Evolutionary conservation across 2,888 invertebrate species (phyloP), one percentile per base, ranked within the genome.

Genomic region (Aelia acuminata): DNA sequence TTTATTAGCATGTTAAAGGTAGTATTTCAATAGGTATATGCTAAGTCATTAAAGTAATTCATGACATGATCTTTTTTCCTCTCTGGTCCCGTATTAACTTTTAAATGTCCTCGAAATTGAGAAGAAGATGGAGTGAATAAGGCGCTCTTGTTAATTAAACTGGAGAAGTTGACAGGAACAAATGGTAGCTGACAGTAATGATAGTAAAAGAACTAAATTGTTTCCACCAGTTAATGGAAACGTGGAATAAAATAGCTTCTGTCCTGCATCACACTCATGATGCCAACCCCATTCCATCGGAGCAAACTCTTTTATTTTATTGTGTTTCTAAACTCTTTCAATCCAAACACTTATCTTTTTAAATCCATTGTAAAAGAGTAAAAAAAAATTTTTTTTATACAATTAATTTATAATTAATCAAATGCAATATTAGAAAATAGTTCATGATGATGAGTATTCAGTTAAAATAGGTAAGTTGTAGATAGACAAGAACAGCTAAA

Each of bases 151-250:
- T 75, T 75, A 75, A 75, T 75, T 75, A 75, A 39, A 75, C 20
- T 39, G 39, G 75, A 75, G 75, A 39, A 39, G 75, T 75, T 75
- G 75, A 75, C 75, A 39, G 20, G 39, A 75, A 75, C 75, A 75
- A 75, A 75, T 75, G 75, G 39, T 75, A 35, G 75, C 39, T 35
- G 75, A 5, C 39, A 39, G 75, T 75, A 75, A 75, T 75, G 75
- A 39, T 75, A 35, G 75, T 13, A 22, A 75, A 75, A 75, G 75
- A 75, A 75, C 75, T 75, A 75, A 75, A 75, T 75, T 75, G 75
- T 35, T 75, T 22, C 35, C 35, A 22, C 18, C 35, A 39, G 75
- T 75, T 75, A 75, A 75, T 75, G 75, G 75, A 75, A 75, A 18
- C 39, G 39, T 39, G 39, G 18, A 57, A 26, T 57, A 57, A 57